Base-by-base conservation (phyloP, 2,797 vertebrate species). In the Sebastes hubbsi region DNA sequence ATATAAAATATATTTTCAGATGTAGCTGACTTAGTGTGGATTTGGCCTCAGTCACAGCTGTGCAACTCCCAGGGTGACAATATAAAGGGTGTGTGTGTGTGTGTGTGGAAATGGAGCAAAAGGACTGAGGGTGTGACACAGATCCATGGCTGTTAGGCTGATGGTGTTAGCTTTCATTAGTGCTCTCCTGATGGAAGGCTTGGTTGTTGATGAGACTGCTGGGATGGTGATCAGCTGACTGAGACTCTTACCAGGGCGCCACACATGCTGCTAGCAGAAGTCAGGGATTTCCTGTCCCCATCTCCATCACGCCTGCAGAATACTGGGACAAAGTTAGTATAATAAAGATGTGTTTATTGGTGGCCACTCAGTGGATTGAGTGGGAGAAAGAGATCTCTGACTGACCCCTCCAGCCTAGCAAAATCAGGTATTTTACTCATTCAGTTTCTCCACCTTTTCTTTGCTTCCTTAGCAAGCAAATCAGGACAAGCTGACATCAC, bases 101-200 rank as follows among this genome's bases (percentile, higher is more conserved):
- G 34, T 36, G 30, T 62, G 60, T 36, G 30, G 11, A 42, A 18
- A 27, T 14, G 30, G 24, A 60, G 63, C 27, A 30, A 66, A 46
- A 25, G 27, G 30, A 6, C 13, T 4, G 36, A 65, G 46, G 77
- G 67, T 25, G 67, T 80, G 72, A 69, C 27, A 22, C 25, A 6
- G 63, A 59, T 30, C 10, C 36, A 24, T 12, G 29, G 36, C 36
- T 67, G 34, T 52, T 58, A 20, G 14, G 64, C 38, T 76, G 38
- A 78, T 81, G 18, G 18, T 32, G 52, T 81, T 81, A 65, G 67
- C 38, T 30, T 81, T 75, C 75, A 67, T 80, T 78, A 63, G 42
- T 4, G 32, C 46, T 46, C 25, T 63, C 46, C 32, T 59, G 61
- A 59, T 32, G 52, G 36, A 38, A 56, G 66, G 72, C 38, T 64